A percentile compares a stretch with the other conserved stretches of the same genome.
phyloP scores from a whole-genome alignment of 2,888 invertebrate species.

The Chydorus sphaericus region DNA sequence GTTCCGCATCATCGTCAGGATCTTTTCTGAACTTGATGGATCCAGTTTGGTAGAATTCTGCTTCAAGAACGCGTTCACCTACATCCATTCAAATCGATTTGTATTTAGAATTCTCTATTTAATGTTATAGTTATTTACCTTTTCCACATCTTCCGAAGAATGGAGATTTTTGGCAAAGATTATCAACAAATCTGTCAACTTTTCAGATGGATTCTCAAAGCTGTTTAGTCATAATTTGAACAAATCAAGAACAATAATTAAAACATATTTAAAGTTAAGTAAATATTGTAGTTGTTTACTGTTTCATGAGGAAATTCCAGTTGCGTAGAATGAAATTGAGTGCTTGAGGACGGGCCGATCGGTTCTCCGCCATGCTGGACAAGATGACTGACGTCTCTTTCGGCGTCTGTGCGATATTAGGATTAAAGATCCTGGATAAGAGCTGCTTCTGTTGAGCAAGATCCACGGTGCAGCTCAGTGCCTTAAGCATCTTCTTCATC shows the following conservation, averaged over 20 bases:
- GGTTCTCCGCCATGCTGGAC: not conserved
- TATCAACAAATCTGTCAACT: not conserved
- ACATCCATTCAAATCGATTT: not conserved
- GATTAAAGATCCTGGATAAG: not conserved
- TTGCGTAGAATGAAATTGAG: conserved; percentile 24
- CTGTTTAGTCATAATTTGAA: not conserved
- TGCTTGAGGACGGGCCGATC: conserved; percentile 23
- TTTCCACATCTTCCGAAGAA: not conserved
- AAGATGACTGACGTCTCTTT: not conserved
- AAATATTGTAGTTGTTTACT: too few species aligned
- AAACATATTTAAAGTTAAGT: not conserved
- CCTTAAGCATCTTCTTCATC: not conserved
- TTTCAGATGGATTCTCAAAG: not conserved
- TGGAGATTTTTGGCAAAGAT: not conserved
- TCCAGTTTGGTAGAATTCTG: conserved; percentile 6
- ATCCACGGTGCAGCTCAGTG: not conserved
- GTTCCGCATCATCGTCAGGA: not conserved
- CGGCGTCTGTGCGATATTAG: not conserved
- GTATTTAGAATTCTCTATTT: not conserved
- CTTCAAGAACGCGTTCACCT: conserved; percentile 10
- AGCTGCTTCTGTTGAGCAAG: not conserved
- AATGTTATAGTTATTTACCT: not conserved
- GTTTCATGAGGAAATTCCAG: conserved; percentile 18
- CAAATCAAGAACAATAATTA: not conserved
- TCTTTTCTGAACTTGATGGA: not conserved